A percentile compares a stretch with the other conserved stretches of the same genome.
phyloP scores from a whole-genome alignment of 92 coral and sea anemone species.

The Epizoanthus ramosus region DNA sequence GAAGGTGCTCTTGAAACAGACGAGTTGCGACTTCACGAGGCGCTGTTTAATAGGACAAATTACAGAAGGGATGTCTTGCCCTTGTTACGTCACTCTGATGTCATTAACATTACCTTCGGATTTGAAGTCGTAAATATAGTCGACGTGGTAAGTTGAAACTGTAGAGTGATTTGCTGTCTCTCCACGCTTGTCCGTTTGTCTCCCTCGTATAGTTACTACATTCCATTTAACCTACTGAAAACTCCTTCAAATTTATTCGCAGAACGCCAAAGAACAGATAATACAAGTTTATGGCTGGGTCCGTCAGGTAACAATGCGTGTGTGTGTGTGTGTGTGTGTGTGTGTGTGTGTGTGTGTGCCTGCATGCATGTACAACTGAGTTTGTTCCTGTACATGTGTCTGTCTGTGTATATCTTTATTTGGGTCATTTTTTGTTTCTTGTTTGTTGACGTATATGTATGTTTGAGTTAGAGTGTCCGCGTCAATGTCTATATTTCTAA shows the following conservation, averaged over 20 bases:
- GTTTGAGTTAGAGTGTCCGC: no score
- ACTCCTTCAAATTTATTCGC: neutral
- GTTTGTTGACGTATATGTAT: no score
- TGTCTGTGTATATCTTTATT: neutral
- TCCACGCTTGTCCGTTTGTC: no score
- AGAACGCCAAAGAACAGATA: conserved; percentile 66
- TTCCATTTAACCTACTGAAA: no score
- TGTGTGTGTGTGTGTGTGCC: no score
- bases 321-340: no score
- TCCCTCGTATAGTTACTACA: neutral
- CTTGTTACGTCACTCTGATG: conserved; percentile 5
- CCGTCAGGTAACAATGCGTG: conserved; percentile 36
- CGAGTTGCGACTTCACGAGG: conserved; percentile 45
- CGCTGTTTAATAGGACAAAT: conserved; percentile 38
- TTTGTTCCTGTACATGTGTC: no score
- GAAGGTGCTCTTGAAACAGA: conserved; percentile 27
- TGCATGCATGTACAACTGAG: no score
- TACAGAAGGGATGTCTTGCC: conserved; percentile 55
- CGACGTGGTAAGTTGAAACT: conserved; percentile 50
- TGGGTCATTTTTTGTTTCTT: neutral
- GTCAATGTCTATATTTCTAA: no score
- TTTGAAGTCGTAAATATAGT: conserved; percentile 66
- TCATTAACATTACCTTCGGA: conserved; percentile 50
- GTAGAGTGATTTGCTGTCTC: no score
- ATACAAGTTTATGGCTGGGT: conserved; percentile 59